Conservation (phyloP, 2,113 vertebrate genomes). For the Erythrocercus mccallii region DNA sequence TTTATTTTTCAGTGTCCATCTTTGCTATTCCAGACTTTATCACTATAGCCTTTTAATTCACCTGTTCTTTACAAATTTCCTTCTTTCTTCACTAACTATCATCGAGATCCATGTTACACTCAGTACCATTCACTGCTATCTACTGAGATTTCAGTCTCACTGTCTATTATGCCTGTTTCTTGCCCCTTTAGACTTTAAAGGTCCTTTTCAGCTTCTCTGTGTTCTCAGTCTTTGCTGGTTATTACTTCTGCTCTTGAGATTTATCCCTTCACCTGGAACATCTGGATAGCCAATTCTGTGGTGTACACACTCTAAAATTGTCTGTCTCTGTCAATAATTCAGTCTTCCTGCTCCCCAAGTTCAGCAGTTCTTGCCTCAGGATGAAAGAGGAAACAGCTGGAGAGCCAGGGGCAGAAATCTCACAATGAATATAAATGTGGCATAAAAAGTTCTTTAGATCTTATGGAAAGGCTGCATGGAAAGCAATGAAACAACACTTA, state of each 20-base stretch:
- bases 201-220: background rate
- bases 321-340: background rate
- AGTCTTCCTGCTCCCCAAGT: background rate
- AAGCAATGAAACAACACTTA: slow-evolving; percentile 33
- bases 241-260: background rate
- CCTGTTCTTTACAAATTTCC: background rate
- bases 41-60: background rate
- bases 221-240: background rate
- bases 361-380: slow-evolving; percentile 29
- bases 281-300: background rate
- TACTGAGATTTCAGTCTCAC: background rate
- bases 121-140: background rate
- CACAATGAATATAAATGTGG: background rate
- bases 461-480: background rate
- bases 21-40: background rate
- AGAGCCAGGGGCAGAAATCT: slow-evolving; percentile 15
- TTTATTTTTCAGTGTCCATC: background rate
- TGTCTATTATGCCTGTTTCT: background rate
- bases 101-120: background rate
- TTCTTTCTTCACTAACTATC: background rate
- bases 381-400: slow-evolving; percentile 36
- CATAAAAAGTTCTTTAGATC: slow-evolving; percentile 15
- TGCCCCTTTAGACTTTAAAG: background rate
- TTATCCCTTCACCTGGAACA: background rate
- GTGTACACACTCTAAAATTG: background rate